Conservation (phyloP, 2,113 vertebrate genomes). For the Oryzias celebensis region DNA sequence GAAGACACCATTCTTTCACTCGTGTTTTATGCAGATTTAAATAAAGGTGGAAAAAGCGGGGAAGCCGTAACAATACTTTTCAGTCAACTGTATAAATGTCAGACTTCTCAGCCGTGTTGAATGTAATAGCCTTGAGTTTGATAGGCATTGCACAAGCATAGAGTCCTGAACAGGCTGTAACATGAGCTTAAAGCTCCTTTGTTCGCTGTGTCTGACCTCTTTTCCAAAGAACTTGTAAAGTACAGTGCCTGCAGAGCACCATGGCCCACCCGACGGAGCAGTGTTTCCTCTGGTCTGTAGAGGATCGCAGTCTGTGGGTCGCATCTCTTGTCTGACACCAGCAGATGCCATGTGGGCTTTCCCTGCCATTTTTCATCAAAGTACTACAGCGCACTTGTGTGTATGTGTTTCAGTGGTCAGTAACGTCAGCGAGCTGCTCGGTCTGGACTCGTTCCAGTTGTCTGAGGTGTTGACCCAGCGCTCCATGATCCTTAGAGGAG, state of each 20-base stretch:
- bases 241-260: constrained; percentile 30
- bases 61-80: too few relatives aligned
- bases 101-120: not conserved
- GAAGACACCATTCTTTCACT: too few relatives aligned
- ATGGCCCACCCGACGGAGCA: constrained; percentile 17
- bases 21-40: too few relatives aligned
- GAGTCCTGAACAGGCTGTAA: constrained; percentile 65
- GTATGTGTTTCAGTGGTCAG: constrained; percentile 80
- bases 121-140: constrained; percentile 35
- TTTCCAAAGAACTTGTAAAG: constrained; percentile 55
- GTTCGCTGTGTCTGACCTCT: constrained; percentile 59
- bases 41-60: too few relatives aligned
- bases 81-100: constrained; percentile 1
- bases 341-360: constrained; percentile 21
- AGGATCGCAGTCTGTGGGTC: constrained; percentile 24
- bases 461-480: constrained; percentile 92
- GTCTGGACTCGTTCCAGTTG: constrained; percentile 88
- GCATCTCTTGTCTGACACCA: constrained; percentile 36
- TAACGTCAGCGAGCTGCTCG: constrained; percentile 87
- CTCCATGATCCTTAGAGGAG: constrained; percentile 92
- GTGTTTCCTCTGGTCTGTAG: constrained; percentile 39
- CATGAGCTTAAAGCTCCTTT: constrained; percentile 66
- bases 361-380: constrained; percentile 1
- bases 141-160: constrained; percentile 50
- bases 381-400: constrained; percentile 6